A percentile compares a stretch with the other conserved stretches of the same genome.
These are phyloP conservation scores for Byasa hedistus DNA, from an alignment of 2,888 invertebrate species.

Conservation along the genomic window DNA sequence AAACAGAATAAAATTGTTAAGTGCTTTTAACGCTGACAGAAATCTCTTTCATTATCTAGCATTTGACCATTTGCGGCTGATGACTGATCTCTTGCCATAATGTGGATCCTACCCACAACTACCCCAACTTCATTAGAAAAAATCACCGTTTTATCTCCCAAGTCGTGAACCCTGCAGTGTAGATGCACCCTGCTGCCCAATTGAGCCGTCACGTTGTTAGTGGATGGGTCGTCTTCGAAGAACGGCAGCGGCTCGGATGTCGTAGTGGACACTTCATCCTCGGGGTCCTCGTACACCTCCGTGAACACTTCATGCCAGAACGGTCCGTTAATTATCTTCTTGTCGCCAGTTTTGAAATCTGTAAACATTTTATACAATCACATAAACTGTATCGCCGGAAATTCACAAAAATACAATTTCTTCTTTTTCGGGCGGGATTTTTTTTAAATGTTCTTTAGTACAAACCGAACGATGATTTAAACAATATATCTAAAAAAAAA, in stretches of 20 bases:
- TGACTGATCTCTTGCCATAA: too few species aligned
- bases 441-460: too few species aligned
- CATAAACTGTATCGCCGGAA: too few species aligned
- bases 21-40: too few species aligned
- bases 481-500: too few species aligned
- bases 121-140: background rate
- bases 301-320: slow-evolving; percentile 75
- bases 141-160: slow-evolving; percentile 85
- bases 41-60: too few species aligned
- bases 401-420: too few species aligned
- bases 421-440: too few species aligned
- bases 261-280: slow-evolving; percentile 75
- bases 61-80: too few species aligned
- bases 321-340: slow-evolving; percentile 63
- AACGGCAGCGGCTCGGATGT: slow-evolving; percentile 85
- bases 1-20: too few species aligned
- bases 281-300: slow-evolving; percentile 64
- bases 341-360: slow-evolving; percentile 74
- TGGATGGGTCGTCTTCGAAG: slow-evolving; percentile 83
- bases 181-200: slow-evolving; percentile 82
- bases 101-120: too few species aligned
- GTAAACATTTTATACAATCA: slow-evolving; percentile 23
- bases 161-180: slow-evolving; percentile 84
- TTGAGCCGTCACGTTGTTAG: slow-evolving; percentile 85
- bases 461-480: too few species aligned